These are phyloP conservation scores for Chloroceryle aenea DNA, from an alignment of 2,113 vertebrate genomes.

Conservation along the genomic window DNA sequence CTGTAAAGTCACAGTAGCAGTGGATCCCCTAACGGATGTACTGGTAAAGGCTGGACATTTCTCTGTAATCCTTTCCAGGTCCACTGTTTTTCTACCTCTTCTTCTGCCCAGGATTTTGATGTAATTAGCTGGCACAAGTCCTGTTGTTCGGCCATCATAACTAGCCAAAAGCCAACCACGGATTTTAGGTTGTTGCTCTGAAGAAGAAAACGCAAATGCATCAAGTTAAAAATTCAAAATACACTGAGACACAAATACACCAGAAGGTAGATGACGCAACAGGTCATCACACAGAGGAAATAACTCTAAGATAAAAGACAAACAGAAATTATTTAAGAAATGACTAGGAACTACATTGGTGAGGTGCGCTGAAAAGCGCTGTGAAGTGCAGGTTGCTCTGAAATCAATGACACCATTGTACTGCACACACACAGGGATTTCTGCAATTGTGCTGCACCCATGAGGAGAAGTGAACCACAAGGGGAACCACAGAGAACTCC, in stretches of 20 bases:
- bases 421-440: not conserved
- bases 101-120: slow-evolving; percentile 94
- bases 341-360: not conserved
- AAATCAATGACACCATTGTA: not conserved
- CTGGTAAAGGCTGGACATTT: slow-evolving; percentile 59
- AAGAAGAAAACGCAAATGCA: slow-evolving; percentile 4
- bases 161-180: slow-evolving; percentile 97
- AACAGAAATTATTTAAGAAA: not conserved
- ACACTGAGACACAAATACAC: not conserved
- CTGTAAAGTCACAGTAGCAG: slow-evolving; percentile 57
- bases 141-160: slow-evolving; percentile 86
- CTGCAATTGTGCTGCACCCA: not conserved
- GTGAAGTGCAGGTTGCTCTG: not conserved
- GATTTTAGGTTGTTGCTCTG: slow-evolving; percentile 93
- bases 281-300: not conserved
- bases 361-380: not conserved
- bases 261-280: not conserved
- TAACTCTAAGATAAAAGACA: not conserved
- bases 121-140: slow-evolving; percentile 95
- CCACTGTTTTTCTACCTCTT: slow-evolving; percentile 84
- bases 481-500: not conserved
- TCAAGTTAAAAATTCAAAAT: not conserved
- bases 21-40: slow-evolving; percentile 36
- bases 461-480: not conserved
- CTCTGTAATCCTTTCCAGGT: slow-evolving; percentile 77